Conservation (phyloP, 1,140 invertebrate species). For the Trichogramma pretiosum region DNA sequence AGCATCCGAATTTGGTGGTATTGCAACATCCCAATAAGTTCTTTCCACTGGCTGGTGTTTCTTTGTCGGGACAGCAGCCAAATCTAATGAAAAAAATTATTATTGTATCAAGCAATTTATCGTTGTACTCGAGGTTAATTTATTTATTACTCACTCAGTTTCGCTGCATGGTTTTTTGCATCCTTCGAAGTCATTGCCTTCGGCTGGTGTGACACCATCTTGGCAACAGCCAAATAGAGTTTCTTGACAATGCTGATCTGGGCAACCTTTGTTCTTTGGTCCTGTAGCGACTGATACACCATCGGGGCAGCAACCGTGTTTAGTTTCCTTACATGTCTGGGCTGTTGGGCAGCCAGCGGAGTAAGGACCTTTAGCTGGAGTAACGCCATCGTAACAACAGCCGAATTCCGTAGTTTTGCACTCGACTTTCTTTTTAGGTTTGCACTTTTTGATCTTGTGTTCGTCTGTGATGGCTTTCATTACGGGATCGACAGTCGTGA, state of each 20-base stretch:
- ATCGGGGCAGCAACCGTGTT: constrained; percentile 83
- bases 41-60: constrained; percentile 51
- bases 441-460: constrained; percentile 52
- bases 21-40: constrained; percentile 54
- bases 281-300: constrained; percentile 74
- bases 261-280: constrained; percentile 65
- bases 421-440: constrained; percentile 47
- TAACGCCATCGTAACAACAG: constrained; percentile 82
- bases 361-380: constrained; percentile 75
- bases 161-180: constrained; percentile 63
- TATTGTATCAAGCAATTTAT: not conserved
- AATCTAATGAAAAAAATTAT: constrained; percentile 33
- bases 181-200: constrained; percentile 75
- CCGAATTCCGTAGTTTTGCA: constrained; percentile 71
- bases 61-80: constrained; percentile 62
- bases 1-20: constrained; percentile 64
- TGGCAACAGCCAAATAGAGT: constrained; percentile 80
- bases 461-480: constrained; percentile 43
- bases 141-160: constrained; percentile 48
- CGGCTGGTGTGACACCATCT: constrained; percentile 67
- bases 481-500: constrained; percentile 36
- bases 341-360: constrained; percentile 66
- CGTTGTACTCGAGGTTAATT: too few species aligned
- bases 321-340: constrained; percentile 70
- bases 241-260: constrained; percentile 61